These are phyloP conservation scores for Nomada hirtipes DNA, from an alignment of 2,888 invertebrate species.

Conservation along the genomic window DNA sequence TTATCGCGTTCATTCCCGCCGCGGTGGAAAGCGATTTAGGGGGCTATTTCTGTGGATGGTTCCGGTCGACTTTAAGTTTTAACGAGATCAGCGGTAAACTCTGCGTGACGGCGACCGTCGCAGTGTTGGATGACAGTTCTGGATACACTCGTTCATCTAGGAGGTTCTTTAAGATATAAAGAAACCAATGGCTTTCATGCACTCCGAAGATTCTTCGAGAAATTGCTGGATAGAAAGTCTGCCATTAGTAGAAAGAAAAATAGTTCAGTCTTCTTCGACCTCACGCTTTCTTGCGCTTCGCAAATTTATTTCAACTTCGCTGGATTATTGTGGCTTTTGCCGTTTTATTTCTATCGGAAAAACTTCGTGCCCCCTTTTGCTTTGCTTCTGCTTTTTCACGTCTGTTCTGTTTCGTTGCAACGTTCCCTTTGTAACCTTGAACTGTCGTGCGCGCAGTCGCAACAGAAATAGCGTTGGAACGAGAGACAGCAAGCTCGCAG, in stretches of 20 bases:
- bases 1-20: constrained; percentile 59
- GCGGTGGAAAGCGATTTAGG: constrained; percentile 50
- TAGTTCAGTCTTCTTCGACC: too few relatives aligned
- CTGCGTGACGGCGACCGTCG: constrained; percentile 49
- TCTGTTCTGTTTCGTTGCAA: background rate
- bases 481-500: background rate
- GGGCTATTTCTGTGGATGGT: constrained; percentile 31
- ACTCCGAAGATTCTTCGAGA: background rate
- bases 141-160: constrained; percentile 12
- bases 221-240: background rate
- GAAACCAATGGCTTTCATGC: background rate
- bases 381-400: background rate
- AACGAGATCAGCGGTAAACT: constrained; percentile 66
- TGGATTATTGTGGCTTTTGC: too few relatives aligned
- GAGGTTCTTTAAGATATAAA: background rate
- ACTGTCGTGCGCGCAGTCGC: background rate
- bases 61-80: constrained; percentile 63
- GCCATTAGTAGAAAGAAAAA: too few relatives aligned
- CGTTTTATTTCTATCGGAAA: background rate
- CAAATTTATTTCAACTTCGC: background rate
- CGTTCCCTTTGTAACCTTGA: background rate
- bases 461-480: background rate
- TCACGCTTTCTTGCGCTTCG: too few relatives aligned
- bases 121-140: constrained; percentile 16
- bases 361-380: background rate